Base-by-base conservation (phyloP, 2,113 vertebrate species). In the Apaloderma vittatum region DNA sequence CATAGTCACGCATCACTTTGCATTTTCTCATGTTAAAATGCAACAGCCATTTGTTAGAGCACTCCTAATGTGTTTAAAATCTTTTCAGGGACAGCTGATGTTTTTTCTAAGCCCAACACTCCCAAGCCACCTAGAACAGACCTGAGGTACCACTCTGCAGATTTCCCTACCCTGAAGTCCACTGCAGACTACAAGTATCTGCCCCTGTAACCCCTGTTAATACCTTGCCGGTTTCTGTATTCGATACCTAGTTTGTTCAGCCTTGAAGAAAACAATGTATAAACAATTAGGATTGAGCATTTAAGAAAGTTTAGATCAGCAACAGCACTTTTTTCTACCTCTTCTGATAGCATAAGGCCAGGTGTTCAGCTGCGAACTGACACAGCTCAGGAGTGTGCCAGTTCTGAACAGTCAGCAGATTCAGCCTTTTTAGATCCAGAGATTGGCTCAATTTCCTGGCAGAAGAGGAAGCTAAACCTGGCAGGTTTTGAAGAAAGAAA, bases 21-120 rank as follows among this genome's bases (percentile, higher is more conserved):
- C 76, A 87, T 94, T 79, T 79, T 90, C 92, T 90, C 40, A 22
- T 46, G 40, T 90, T 70, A 79, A 94, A 89, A 83, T 8, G 27
- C 40, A 82, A 45, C 40, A 52, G 77, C 62, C 52, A 52, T 86
- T 94, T 92, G 86, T 32, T 67, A 66, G 57, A 83, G 46, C 81
- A 52, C n/a, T 86, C 46, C 54, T 92, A 86, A 78, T 46, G 62
- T 46, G 24, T 75, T 84, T 30, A 62, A 80, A 88, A 34, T 48
- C 62, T 79, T 90, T n/a, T 67, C 17, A 66, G 73, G 0, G 5
- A 46, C 62, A 57, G 37, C 27, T 34, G 57, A 74, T 49, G 40
- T n/a, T 61, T 27, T 74, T 90, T 66, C 67, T n/a, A 61, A 66
- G 20, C 2, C 0, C 40, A 67, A n/a, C 43, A 57, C 51, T 59